These are phyloP conservation scores for Murina feae DNA, from an alignment of 2,113 vertebrate genomes.

Conservation along the genomic window DNA sequence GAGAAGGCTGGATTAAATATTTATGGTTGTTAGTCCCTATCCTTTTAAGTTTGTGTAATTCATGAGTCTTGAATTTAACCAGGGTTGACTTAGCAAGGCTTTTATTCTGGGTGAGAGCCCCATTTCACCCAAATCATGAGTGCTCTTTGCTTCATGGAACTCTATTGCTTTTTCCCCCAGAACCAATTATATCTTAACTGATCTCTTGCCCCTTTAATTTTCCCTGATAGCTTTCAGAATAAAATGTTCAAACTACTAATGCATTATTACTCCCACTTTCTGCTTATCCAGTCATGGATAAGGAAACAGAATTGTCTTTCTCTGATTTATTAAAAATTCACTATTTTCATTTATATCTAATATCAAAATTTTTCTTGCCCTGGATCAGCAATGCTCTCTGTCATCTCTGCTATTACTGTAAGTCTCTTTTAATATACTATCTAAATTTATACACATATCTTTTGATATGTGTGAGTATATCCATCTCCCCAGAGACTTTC, in stretches of 20 bases:
- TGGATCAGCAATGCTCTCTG: neutral
- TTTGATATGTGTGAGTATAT: neutral
- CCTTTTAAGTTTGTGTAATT: neutral
- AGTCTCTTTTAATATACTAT: neutral
- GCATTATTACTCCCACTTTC: neutral
- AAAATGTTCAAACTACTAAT: constrained; percentile 9
- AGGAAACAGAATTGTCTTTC: neutral
- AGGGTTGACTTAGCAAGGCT: constrained; percentile 33
- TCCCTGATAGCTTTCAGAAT: constrained; percentile 22
- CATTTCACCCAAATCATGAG: neutral
- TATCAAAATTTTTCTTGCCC: neutral
- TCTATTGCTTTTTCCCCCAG: constrained; percentile 28
- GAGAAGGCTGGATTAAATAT: neutral
- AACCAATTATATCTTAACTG: constrained; percentile 59
- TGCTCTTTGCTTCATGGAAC: constrained; percentile 41
- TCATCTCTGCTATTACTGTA: neutral
- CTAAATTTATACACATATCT: neutral
- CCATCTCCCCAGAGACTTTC: neutral
- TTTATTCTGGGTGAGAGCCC: constrained; percentile 47
- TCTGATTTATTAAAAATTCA: neutral
- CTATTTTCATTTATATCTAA: neutral
- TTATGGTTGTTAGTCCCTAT: neutral
- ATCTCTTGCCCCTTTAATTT: constrained; percentile 48
- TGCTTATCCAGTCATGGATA: neutral
- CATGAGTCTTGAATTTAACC: constrained; percentile 5